These are phyloP conservation scores for Eupithecia subfuscata DNA, from an alignment of 2,888 invertebrate genomes.

Conservation along the genomic window DNA sequence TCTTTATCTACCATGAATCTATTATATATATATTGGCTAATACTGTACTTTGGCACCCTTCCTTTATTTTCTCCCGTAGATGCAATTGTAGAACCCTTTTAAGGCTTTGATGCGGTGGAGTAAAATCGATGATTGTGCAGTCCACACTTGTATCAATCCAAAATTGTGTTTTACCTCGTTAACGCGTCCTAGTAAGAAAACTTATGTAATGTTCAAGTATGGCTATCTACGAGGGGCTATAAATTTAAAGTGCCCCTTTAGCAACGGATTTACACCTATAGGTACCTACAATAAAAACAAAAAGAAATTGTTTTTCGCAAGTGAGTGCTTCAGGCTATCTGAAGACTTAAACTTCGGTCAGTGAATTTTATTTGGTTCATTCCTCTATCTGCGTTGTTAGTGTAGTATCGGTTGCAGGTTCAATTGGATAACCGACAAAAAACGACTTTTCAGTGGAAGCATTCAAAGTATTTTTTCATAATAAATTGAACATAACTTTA, in stretches of 20 bases:
- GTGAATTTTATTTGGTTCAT: neutral
- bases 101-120: neutral
- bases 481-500: no score
- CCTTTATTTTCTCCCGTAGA: neutral
- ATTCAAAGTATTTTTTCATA: no score
- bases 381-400: neutral
- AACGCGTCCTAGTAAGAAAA: slow-evolving; percentile 36
- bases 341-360: neutral
- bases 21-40: neutral
- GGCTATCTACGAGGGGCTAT: slow-evolving; percentile 25
- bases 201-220: slow-evolving; percentile 32
- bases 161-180: slow-evolving; percentile 41
- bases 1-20: neutral
- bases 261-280: neutral
- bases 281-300: neutral
- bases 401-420: neutral
- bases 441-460: no score
- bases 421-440: no score
- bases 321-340: neutral
- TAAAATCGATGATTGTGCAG: slow-evolving; percentile 22
- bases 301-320: neutral
- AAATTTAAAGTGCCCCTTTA: slow-evolving; percentile 1
- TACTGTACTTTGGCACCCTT: neutral
- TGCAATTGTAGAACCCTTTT: slow-evolving; percentile 3
- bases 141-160: slow-evolving; percentile 29